phyloP scores from a whole-genome alignment of 2,888 invertebrate genomes.

The Dynastes tityus region DNA sequence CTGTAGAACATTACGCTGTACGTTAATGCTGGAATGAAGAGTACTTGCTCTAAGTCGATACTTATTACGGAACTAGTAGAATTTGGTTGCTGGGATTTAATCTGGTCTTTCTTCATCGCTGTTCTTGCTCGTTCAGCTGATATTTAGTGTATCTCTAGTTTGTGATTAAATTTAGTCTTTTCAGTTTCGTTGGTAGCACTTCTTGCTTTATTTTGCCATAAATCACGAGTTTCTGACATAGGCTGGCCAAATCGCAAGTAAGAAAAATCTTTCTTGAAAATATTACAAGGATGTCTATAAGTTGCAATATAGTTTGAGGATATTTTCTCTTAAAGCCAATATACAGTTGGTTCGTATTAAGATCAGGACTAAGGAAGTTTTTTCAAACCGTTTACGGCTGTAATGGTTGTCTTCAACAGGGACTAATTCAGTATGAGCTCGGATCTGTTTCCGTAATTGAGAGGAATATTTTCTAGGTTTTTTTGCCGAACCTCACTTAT shows the following conservation, averaged over 20 bases:
- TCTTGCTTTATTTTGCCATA: neutral
- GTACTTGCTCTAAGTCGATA: slow-evolving; percentile 28
- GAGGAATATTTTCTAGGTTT: no score
- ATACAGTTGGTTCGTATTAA: no score
- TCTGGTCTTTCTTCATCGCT: neutral
- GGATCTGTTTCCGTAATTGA: no score
- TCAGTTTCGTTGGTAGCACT: neutral
- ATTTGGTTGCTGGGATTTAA: neutral
- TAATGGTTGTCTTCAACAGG: no score
- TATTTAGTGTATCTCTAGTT: no score
- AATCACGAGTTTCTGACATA: neutral
- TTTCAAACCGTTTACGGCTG: no score
- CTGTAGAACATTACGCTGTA: neutral
- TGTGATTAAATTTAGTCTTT: neutral
- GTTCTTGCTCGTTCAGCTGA: neutral
- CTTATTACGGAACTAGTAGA: neutral
- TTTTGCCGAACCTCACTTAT: no score
- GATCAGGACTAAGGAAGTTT: no score
- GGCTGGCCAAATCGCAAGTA: neutral
- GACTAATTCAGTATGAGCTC: no score
- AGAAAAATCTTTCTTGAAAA: neutral
- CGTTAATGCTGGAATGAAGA: neutral
- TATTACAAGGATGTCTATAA: no score
- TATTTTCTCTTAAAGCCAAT: no score
- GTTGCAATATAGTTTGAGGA: no score